A percentile compares a stretch with the other conserved stretches of the same genome.
phyloP scores from a whole-genome alignment of 1,140 invertebrate species.

The Diorhabda carinulata region DNA sequence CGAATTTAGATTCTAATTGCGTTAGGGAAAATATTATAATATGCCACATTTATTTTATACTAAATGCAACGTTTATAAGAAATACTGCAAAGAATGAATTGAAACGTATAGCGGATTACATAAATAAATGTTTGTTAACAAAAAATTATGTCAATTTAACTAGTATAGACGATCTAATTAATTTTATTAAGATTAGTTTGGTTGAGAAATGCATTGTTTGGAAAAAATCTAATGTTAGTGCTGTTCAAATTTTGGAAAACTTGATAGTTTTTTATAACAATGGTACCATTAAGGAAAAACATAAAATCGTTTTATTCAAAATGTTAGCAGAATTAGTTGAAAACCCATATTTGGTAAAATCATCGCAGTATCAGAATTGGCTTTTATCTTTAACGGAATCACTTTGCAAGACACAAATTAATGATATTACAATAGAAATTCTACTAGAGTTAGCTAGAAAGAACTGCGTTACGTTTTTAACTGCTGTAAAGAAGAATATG shows the following conservation, averaged over 20 bases:
- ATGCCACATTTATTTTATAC: constrained; percentile 50
- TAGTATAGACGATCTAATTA: constrained; percentile 40
- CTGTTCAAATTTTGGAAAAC: constrained; percentile 45
- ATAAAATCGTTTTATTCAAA: constrained; percentile 49
- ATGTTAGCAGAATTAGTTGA: constrained; percentile 49
- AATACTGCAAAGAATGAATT: constrained; percentile 42
- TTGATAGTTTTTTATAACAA: constrained; percentile 49
- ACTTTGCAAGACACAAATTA: constrained; percentile 21
- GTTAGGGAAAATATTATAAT: constrained; percentile 53
- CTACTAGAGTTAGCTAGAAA: constrained; percentile 26
- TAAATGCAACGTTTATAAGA: constrained; percentile 48
- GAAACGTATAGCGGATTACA: constrained; percentile 47
- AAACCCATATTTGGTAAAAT: constrained; percentile 44
- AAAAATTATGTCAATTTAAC: constrained; percentile 22
- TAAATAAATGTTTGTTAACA: constrained; percentile 42
- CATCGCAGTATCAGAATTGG: constrained; percentile 46
- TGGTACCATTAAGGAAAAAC: constrained; percentile 36
- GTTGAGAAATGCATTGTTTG: constrained; percentile 40
- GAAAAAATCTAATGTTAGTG: constrained; percentile 21
- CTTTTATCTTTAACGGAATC: constrained; percentile 38
- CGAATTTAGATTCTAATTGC: constrained; percentile 50
- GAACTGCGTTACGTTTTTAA: constrained; percentile 22
- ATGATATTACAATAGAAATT: constrained; percentile 12
- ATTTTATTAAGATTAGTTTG: constrained; percentile 48
- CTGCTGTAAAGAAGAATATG: constrained; percentile 36